Base-by-base conservation (phyloP, 1,140 invertebrate genomes). In the Drosophila gunungcola region DNA sequence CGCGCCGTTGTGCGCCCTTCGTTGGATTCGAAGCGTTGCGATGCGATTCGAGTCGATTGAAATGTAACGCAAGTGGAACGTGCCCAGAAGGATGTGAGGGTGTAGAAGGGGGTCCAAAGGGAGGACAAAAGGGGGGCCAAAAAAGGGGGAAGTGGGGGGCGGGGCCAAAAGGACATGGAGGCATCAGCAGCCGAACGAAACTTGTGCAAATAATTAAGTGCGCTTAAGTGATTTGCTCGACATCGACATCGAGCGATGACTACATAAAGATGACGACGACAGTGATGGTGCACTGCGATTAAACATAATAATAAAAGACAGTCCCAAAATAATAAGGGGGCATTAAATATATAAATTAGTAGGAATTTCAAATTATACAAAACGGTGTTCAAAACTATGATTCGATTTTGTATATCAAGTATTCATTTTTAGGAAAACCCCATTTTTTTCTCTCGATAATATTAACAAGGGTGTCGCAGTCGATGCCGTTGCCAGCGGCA, bases 151-250 rank as follows among this genome's bases (percentile, higher is more conserved):
- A 1, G 13, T 48, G 36, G 29, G 32, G 42, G 3, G 4, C 49
- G 36, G 38, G 29, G 21, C 29, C 13, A 9, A 32, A 13, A 16
- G 1, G 39, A 29, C 61, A 32, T 42, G 27, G 4, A 16, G 27
- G 39, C 60, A 54, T 53, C 53, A 57, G 55, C 60, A 58, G 73
- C 64, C 61, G 27, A 73, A 63, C 83, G 65, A 78, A 89, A 88
- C 83, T 88, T 83, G 79, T 80, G 84, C 83, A 89, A 88, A 88
- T 88, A 88, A 88, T 88, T 88, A 88, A 89, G 83, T 88, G 84
- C 84, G 84, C 83, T 88, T 88, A 88, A 88, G 83, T 89, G 83
- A 88, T 88, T 89, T 89, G 80, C 68, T 60, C 64, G 73, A 80
- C 65, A 58, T 61, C 63, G 75, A 84, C 72, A 67, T 58, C 49